Percentiles rank a stretch among this genome's conserved stretches.
Evolutionary conservation across 2,113 vertebrate genomes (phyloP).

Genomic region (Hemiprocne comata): DNA sequence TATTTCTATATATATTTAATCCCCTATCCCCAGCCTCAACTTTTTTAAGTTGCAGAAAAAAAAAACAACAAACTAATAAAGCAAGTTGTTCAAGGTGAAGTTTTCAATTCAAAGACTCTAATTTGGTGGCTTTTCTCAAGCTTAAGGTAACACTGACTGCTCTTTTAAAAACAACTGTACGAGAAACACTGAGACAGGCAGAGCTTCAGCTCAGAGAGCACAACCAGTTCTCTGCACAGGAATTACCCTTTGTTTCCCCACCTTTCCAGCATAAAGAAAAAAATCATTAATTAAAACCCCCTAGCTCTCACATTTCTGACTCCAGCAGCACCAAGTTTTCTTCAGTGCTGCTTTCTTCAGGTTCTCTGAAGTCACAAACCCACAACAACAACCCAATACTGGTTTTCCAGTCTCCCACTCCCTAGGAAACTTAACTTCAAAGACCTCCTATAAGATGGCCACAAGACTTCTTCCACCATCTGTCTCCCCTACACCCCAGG

Average conservation of each 20-base stretch:
- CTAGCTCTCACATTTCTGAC: not conserved
- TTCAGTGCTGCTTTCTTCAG: not conserved
- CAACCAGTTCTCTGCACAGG: accelerated
- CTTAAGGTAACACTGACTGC: not conserved
- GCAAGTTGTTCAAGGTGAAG: not conserved
- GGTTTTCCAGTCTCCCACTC: accelerated
- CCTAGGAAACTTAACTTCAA: not conserved
- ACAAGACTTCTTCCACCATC: not conserved
- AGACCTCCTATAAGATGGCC: accelerated
- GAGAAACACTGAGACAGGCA: accelerated
- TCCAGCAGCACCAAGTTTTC: not conserved
- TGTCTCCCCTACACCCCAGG: not conserved
- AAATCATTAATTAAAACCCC: not conserved
- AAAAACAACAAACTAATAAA: not conserved
- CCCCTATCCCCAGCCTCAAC: accelerated
- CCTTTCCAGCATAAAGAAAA: not conserved
- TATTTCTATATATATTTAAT: not conserved
- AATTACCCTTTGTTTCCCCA: not conserved
- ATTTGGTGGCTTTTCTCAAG: not conserved
- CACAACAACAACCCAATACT: not conserved
- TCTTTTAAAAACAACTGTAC: not conserved
- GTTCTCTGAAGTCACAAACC: not conserved
- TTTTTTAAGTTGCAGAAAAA: not conserved
- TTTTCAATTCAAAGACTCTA: not conserved
- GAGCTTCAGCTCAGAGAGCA: not conserved